Base-by-base conservation (phyloP, 2,888 invertebrate species). In the Mactromeris polynyma region DNA sequence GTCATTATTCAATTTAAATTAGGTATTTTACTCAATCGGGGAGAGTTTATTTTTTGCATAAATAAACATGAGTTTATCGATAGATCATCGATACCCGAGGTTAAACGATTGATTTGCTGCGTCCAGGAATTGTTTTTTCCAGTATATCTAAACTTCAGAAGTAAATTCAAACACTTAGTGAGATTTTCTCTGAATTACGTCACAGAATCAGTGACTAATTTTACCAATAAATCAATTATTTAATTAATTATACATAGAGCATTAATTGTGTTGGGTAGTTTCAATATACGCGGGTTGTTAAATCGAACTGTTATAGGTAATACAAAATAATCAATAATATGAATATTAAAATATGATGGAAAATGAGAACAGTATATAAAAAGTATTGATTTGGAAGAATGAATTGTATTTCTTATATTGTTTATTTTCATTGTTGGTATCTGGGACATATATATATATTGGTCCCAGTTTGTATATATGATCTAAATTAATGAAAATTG, bases 401-500 rank as follows among this genome's bases (percentile, higher is more conserved):
- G n/a, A n/a, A n/a, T n/a, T n/a, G n/a, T n/a, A n/a, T n/a, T n/a
- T n/a, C n/a, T n/a, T n/a, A n/a, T n/a, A n/a, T n/a, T n/a, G n/a
- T n/a, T n/a, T n/a, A n/a, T n/a, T n/a, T n/a, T n/a, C n/a, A n/a
- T n/a, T n/a, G n/a, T n/a, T n/a, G n/a, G n/a, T n/a, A n/a, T n/a
- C n/a, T n/a, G n/a, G n/a, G n/a, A n/a, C n/a, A n/a, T n/a, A n/a
- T n/a, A n/a, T n/a, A n/a, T n/a, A n/a, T n/a, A n/a, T n/a, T n/a
- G n/a, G n/a, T n/a, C n/a, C n/a, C n/a, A n/a, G n/a, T n/a, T 9
- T 1, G 26, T 26, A 58, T 6, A 1, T 58, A n/a, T n/a, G n/a
- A 58, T 58, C 46, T 58, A 58, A 58, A 58, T 64, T 64, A 26
- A 64, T 64, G n/a, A 64, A 64, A 64, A 21, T 64, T 26, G 58